Evolutionary conservation across 2,888 invertebrate genomes (phyloP).

Genomic region (Mesochorus sp.): DNA sequence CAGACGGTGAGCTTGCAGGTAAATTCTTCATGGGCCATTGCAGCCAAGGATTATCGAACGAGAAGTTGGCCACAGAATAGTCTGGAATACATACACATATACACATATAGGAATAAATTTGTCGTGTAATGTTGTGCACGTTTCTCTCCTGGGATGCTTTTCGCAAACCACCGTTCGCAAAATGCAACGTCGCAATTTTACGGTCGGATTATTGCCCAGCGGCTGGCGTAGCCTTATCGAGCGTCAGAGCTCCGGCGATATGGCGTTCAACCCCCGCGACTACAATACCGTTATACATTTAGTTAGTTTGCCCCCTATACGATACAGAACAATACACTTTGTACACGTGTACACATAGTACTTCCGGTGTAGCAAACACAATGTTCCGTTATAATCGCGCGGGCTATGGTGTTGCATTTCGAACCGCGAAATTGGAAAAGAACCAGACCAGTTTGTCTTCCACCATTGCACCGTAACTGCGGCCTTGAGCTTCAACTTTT

Average conservation of each 20-base stretch:
- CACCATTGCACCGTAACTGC: not conserved
- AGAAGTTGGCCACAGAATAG: slow-evolving; percentile 18
- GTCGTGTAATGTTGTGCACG: slow-evolving; percentile 5
- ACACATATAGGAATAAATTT: too few relatives aligned
- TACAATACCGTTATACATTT: not conserved
- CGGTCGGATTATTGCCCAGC: slow-evolving; percentile 62
- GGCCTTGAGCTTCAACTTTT: too few relatives aligned
- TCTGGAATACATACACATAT: slow-evolving; percentile 4
- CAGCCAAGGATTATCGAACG: slow-evolving; percentile 9
- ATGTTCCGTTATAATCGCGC: slow-evolving; percentile 22
- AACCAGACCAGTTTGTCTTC: slow-evolving; percentile 28
- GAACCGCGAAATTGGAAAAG: slow-evolving; percentile 51
- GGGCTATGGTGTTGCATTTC: slow-evolving; percentile 48
- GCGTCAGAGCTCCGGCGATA: slow-evolving; percentile 41
- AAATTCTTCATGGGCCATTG: slow-evolving; percentile 68
- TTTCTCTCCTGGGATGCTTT: slow-evolving; percentile 27
- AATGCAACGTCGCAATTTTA: slow-evolving; percentile 64
- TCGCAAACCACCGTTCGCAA: slow-evolving; percentile 44
- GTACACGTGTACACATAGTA: slow-evolving; percentile 27
- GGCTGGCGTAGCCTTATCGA: slow-evolving; percentile 34
- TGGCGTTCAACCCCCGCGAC: slow-evolving; percentile 30
- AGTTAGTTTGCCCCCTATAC: slow-evolving; percentile 4
- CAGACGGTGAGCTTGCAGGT: slow-evolving; percentile 21
- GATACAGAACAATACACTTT: slow-evolving; percentile 39
- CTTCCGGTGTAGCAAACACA: not conserved